Evolutionary conservation across 2,888 invertebrate genomes (phyloP).

Genomic region (Drosophila histrio): DNA sequence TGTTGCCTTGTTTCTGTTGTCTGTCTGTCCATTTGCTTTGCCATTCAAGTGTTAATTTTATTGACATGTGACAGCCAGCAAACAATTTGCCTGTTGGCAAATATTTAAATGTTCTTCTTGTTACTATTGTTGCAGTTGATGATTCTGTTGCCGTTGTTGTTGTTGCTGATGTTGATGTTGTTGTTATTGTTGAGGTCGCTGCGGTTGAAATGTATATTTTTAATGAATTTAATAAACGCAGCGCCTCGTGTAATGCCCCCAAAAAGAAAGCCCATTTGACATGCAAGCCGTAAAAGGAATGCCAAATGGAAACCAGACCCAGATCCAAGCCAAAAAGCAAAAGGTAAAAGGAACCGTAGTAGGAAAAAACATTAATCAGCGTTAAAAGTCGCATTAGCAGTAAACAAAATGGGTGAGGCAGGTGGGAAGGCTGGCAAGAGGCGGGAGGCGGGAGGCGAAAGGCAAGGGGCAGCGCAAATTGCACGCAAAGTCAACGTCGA

Average conservation of each 20-base stretch:
- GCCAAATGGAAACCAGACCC: slow-evolving; percentile 35
- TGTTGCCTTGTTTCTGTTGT: slow-evolving; percentile 16
- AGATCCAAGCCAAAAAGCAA: slow-evolving; percentile 12
- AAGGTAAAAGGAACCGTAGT: slow-evolving; percentile 26
- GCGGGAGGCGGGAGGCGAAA: background rate
- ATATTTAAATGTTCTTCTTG: slow-evolving; percentile 57
- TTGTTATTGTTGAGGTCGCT: slow-evolving; percentile 33
- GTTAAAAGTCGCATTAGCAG: slow-evolving; percentile 79
- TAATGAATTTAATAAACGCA: slow-evolving; percentile 70
- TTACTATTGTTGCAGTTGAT: background rate
- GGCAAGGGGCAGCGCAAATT: slow-evolving; percentile 39
- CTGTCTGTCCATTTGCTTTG: slow-evolving; percentile 35
- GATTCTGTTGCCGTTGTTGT: slow-evolving; percentile 1
- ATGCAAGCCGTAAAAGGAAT: slow-evolving; percentile 56
- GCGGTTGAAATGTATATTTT: slow-evolving; percentile 66
- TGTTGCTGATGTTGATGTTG: slow-evolving; percentile 15
- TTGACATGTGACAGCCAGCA: slow-evolving; percentile 75
- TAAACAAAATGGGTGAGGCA: slow-evolving; percentile 67
- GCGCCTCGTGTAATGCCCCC: slow-evolving; percentile 34
- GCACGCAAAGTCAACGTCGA: slow-evolving; percentile 45
- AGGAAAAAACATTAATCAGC: slow-evolving; percentile 73
- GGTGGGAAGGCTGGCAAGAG: background rate
- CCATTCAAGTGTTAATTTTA: slow-evolving; percentile 76
- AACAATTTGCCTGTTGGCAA: slow-evolving; percentile 62
- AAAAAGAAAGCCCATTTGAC: slow-evolving; percentile 42